Evolutionary conservation across 2,888 invertebrate species (phyloP).

Genomic region (Myopa testacea): DNA sequence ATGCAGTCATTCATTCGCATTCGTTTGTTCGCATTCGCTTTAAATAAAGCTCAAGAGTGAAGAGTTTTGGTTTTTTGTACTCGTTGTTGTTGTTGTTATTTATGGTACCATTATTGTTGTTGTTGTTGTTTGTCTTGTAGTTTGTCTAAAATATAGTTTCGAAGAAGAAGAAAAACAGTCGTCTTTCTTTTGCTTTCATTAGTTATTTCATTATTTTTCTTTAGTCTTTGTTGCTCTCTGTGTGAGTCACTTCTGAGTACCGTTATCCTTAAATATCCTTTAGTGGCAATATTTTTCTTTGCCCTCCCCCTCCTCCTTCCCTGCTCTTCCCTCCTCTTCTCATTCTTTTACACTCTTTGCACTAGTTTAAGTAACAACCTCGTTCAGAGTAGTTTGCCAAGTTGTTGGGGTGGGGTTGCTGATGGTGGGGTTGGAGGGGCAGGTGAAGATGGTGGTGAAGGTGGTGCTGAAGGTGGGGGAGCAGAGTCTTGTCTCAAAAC

Average conservation of each 20-base stretch:
- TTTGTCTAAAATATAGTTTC: constrained; percentile 9
- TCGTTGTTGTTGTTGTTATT: neutral
- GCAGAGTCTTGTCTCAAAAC: too few species aligned
- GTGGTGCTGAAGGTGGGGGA: too few species aligned
- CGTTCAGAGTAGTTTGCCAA: too few species aligned
- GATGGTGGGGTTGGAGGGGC: too few species aligned
- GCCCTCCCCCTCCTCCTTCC: neutral
- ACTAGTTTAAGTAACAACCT: neutral
- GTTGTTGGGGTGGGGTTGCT: too few species aligned
- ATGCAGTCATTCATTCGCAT: neutral
- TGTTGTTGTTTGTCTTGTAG: neutral
- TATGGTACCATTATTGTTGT: neutral
- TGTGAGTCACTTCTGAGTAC: neutral
- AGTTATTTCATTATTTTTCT: neutral
- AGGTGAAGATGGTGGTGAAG: too few species aligned
- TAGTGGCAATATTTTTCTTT: constrained; percentile 39
- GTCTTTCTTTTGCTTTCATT: neutral
- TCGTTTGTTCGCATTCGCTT: constrained; percentile 43
- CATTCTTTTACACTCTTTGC: neutral
- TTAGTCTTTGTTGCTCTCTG: neutral
- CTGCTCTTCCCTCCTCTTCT: neutral
- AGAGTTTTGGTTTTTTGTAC: constrained; percentile 12
- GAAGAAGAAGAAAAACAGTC: neutral
- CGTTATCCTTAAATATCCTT: constrained; percentile 37
- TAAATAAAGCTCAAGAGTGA: constrained; percentile 46